phyloP scores from a whole-genome alignment of 2,797 vertebrate species.

The Myripristis jacobus region DNA sequence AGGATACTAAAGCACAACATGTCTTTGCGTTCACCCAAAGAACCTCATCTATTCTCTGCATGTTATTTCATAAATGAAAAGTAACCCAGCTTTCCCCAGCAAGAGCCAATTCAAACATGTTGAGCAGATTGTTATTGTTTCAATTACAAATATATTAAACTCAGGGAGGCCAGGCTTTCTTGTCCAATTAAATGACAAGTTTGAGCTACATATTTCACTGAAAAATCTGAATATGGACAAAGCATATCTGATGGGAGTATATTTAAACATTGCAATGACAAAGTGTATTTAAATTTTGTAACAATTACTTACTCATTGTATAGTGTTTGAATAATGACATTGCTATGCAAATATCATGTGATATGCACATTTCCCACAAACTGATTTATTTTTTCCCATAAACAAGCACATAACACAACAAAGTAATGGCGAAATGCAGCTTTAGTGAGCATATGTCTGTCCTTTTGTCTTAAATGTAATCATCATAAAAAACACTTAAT shows the following conservation, averaged over 20 bases:
- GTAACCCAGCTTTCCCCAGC: slow-evolving; percentile 13
- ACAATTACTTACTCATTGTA: slow-evolving; percentile 6
- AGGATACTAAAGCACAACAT: slow-evolving; percentile 48
- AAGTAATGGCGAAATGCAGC: slow-evolving; percentile 26
- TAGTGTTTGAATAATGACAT: slow-evolving; percentile 20
- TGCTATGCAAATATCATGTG: slow-evolving; percentile 26
- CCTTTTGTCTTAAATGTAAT: slow-evolving; percentile 65
- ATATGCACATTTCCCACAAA: slow-evolving; percentile 13
- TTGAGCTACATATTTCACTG: slow-evolving; percentile 26
- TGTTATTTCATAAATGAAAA: slow-evolving; percentile 20
- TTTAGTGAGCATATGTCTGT: slow-evolving; percentile 29
- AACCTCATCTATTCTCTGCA: slow-evolving; percentile 32
- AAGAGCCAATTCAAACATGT: slow-evolving; percentile 35
- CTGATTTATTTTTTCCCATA: slow-evolving; percentile 37
- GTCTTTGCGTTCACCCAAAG: slow-evolving; percentile 49
- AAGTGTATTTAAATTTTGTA: slow-evolving; percentile 12
- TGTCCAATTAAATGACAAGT: slow-evolving; percentile 19
- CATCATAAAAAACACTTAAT: slow-evolving; percentile 78
- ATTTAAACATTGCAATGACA: slow-evolving; percentile 6
- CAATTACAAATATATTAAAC: slow-evolving; percentile 25
- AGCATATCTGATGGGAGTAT: slow-evolving; percentile 13
- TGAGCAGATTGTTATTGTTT: slow-evolving; percentile 41
- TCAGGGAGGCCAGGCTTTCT: slow-evolving; percentile 18
- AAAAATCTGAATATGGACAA: slow-evolving; percentile 9
- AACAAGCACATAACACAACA: slow-evolving; percentile 39